phyloP scores from a whole-genome alignment of 2,113 vertebrate species.

The Catharus minimus region DNA sequence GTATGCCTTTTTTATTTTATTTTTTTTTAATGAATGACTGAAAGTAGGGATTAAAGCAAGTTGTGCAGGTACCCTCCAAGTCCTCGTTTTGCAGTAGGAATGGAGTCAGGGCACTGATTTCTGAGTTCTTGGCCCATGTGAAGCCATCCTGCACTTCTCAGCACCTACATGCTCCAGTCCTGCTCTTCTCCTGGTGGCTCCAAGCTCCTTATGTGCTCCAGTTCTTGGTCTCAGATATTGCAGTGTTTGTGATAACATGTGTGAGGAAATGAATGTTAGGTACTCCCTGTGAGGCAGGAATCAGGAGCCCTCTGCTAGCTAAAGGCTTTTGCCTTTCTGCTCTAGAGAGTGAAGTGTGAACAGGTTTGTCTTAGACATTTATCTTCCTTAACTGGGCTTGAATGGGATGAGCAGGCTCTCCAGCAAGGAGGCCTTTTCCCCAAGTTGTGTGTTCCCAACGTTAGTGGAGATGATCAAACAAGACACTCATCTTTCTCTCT shows the following conservation, averaged over 20 bases:
- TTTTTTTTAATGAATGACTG: background rate
- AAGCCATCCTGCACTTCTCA: background rate
- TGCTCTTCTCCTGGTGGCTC: background rate
- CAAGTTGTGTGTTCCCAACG: rapidly evolving
- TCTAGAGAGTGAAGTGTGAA: background rate
- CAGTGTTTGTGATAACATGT: background rate
- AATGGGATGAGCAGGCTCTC: background rate
- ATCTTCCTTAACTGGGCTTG: background rate
- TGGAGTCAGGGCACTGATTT: background rate
- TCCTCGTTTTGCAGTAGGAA: background rate
- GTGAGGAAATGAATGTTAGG: background rate
- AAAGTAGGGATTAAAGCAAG: background rate
- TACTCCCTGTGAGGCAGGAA: background rate
- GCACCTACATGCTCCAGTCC: rapidly evolving
- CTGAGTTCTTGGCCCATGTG: background rate
- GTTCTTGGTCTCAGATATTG: background rate
- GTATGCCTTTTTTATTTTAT: background rate
- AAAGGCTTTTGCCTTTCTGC: background rate
- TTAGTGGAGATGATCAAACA: background rate
- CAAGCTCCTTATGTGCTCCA: background rate
- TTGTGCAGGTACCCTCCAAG: background rate
- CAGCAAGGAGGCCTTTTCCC: background rate
- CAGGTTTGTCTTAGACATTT: background rate
- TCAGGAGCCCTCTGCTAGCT: background rate
- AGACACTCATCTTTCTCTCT: background rate